Evolutionary conservation across 1,140 invertebrate species (phyloP), one percentile per base, ranked within the genome.

Genomic region (Batillaria attramentaria): DNA sequence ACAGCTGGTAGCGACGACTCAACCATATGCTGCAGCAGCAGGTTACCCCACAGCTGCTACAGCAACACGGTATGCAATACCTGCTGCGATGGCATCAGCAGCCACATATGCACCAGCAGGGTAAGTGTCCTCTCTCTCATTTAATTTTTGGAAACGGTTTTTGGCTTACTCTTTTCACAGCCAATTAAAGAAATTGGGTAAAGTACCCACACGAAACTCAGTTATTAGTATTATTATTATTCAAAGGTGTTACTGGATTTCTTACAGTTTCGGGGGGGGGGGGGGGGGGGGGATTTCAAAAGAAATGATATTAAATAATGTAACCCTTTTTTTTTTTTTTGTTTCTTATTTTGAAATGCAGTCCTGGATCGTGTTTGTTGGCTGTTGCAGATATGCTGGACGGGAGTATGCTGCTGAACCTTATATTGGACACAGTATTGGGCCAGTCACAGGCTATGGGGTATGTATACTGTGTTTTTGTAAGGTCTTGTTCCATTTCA

Each of bases 401-500:
- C 93, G 96, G 90, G 97, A 98, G 89, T 97, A 97, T 90, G 94
- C 96, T 87, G 81, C 88, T 81, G 97, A 98, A 92, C 96, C 97
- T 78, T 98, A 98, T 92, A 93, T 98, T 88, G 96, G 96, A 89
- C 97, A 98, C 92, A 95, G 96, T 85, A 98, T 99, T 91, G 97
- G 97, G 91, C 97, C 97, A 84, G 95, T 98, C 83, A 95, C 97
- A 79, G 97, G 97, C 88, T 98, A 98, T 92, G 97, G 97, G 93
- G 97, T 98, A 94, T 95, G 92, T 70, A 35, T n/a, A 69, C 18
- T 42, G 8, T 39, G 57, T 39, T 73, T 43, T 79, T 75, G 42
- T 24, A 68, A 16, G n/a, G n/a, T n/a, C 66, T 35, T 41, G 20
- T 20, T 72, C 35, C 37, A 5, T 54, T 28, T 16, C 13, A 31